phyloP scores from a whole-genome alignment of 2,888 invertebrate species.

The Isoperla grammatica region DNA sequence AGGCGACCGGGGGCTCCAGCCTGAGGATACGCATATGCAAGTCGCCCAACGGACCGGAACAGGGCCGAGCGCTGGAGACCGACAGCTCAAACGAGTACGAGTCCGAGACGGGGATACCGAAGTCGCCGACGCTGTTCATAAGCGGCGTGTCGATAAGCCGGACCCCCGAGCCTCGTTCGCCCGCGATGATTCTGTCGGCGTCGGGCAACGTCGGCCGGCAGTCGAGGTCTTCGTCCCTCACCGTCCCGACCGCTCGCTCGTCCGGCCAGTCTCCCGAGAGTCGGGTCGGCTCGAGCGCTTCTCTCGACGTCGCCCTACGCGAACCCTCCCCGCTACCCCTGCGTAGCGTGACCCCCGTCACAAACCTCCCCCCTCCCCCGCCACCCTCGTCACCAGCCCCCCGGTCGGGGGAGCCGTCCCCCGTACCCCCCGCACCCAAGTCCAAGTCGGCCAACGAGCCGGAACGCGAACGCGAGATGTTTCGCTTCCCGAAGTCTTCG shows the following conservation, averaged over 20 bases:
- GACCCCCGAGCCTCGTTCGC: slow-evolving; percentile 48
- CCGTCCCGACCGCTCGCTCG: slow-evolving; percentile 41
- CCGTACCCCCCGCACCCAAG: slow-evolving; percentile 35
- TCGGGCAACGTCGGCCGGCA: slow-evolving; percentile 41
- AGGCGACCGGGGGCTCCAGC: slow-evolving; percentile 30
- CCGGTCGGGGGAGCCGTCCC: slow-evolving; percentile 25
- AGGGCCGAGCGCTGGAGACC: slow-evolving; percentile 40
- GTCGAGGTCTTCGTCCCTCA: slow-evolving; percentile 48
- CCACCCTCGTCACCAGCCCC: slow-evolving; percentile 30
- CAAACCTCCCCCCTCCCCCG: slow-evolving; percentile 40
- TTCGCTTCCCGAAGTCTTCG: slow-evolving; percentile 52
- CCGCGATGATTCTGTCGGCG: slow-evolving; percentile 37
- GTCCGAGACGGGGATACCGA: slow-evolving; percentile 53
- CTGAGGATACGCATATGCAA: slow-evolving; percentile 32
- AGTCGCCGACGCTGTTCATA: slow-evolving; percentile 52
- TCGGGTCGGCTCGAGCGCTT: slow-evolving; percentile 16
- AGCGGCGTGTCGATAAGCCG: slow-evolving; percentile 53
- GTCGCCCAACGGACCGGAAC: slow-evolving; percentile 23
- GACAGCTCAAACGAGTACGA: slow-evolving; percentile 52
- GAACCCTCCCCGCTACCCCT: neutral
- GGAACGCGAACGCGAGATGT: slow-evolving; percentile 49
- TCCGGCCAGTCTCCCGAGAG: neutral
- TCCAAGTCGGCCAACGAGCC: slow-evolving; percentile 50
- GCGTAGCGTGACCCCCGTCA: neutral
- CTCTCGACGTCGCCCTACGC: slow-evolving; percentile 15